Conservation (phyloP, 2,888 invertebrate species). For the Punctoribates punctum region DNA sequence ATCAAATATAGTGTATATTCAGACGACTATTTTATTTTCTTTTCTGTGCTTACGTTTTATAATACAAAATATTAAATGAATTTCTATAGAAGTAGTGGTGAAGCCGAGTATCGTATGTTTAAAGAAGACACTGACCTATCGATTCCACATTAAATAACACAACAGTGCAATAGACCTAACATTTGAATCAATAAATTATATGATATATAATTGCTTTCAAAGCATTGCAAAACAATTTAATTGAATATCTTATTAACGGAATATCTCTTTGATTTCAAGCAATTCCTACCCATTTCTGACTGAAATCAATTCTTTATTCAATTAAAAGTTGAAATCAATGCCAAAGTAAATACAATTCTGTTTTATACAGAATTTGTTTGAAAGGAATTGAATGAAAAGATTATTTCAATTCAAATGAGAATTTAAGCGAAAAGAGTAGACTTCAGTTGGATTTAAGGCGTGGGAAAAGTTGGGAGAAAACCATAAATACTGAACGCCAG, state of each 20-base stretch:
- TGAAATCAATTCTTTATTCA: too few relatives aligned
- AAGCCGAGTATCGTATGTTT: not conserved
- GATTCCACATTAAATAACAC: not conserved
- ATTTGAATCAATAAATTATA: conserved; percentile 3
- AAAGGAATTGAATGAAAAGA: too few relatives aligned
- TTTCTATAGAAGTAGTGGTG: too few relatives aligned
- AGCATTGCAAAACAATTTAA: too few relatives aligned
- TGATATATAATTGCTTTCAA: not conserved
- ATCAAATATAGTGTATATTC: conserved; percentile 21
- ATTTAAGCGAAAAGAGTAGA: not conserved
- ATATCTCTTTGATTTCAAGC: too few relatives aligned
- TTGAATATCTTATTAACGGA: too few relatives aligned
- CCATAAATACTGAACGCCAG: conserved; percentile 16
- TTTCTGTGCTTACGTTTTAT: not conserved
- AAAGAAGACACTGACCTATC: conserved; percentile 33
- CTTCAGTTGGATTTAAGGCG: conserved; percentile 1
- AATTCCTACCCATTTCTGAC: too few relatives aligned
- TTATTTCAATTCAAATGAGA: too few relatives aligned
- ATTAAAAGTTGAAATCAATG: too few relatives aligned
- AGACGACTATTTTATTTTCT: conserved; percentile 14
- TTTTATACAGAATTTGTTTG: too few relatives aligned
- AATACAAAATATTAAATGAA: too few relatives aligned
- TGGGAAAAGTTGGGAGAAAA: conserved; percentile 36
- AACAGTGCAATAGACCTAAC: not conserved
- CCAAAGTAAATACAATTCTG: too few relatives aligned